phyloP scores from a whole-genome alignment of 2,888 invertebrate species.

The Dioctria rufipes region DNA sequence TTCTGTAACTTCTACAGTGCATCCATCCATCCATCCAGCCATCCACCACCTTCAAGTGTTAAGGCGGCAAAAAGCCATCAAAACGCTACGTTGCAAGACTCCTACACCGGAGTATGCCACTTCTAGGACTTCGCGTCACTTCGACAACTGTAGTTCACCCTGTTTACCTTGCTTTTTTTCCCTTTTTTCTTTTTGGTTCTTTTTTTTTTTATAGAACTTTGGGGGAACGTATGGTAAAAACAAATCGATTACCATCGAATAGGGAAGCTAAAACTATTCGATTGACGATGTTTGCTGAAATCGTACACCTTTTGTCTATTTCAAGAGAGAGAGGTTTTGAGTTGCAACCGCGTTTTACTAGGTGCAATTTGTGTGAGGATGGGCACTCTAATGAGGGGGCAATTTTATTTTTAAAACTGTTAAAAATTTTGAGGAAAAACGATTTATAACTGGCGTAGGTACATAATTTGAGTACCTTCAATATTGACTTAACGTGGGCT shows the following conservation, averaged over 20 bases:
- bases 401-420: too few species aligned
- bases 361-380: too few species aligned
- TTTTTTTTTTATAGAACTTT: neutral
- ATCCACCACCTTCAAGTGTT: conserved; percentile 39
- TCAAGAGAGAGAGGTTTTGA: neutral
- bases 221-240: conserved; percentile 3
- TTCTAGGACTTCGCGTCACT: conserved; percentile 46
- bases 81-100: conserved; percentile 52
- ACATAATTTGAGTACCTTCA: too few species aligned
- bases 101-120: conserved; percentile 9
- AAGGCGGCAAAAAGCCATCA: conserved; percentile 46
- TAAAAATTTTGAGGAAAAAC: too few species aligned
- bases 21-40: neutral
- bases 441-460: too few species aligned
- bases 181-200: neutral
- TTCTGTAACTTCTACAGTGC: conserved; percentile 14
- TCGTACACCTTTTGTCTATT: conserved; percentile 6
- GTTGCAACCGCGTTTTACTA: too few species aligned
- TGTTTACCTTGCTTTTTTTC: neutral
- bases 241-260: conserved; percentile 27
- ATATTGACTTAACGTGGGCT: too few species aligned
- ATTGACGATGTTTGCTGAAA: conserved; percentile 22
- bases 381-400: too few species aligned
- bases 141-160: conserved; percentile 12
- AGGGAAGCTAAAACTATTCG: conserved; percentile 25